These are phyloP conservation scores for Arrhopalites spinosus DNA, from an alignment of 2,888 invertebrate genomes.

Conservation along the genomic window DNA sequence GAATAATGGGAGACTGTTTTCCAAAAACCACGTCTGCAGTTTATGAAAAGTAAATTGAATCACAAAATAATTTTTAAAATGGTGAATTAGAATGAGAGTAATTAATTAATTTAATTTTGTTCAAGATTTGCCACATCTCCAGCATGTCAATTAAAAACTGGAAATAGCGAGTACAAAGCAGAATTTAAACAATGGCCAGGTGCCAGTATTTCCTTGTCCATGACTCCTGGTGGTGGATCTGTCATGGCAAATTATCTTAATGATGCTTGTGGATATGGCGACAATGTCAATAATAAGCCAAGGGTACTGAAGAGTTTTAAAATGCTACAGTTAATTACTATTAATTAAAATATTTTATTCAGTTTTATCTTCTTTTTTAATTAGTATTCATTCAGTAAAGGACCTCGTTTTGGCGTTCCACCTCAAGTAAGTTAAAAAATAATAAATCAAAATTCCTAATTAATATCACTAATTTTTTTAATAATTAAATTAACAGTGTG, in stretches of 20 bases:
- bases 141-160: slow-evolving; percentile 46
- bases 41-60: slow-evolving; percentile 23
- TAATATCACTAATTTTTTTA: too few relatives aligned
- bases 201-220: slow-evolving; percentile 31
- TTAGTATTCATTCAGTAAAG: slow-evolving; percentile 34
- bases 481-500: background rate
- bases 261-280: background rate
- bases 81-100: background rate
- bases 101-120: background rate
- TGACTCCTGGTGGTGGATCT: slow-evolving; percentile 28
- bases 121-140: slow-evolving; percentile 39
- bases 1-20: slow-evolving; percentile 52
- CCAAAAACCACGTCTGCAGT: slow-evolving; percentile 42
- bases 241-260: background rate
- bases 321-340: background rate
- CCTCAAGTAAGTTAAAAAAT: background rate
- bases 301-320: too few relatives aligned
- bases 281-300: background rate
- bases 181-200: slow-evolving; percentile 53
- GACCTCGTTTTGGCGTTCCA: slow-evolving; percentile 35
- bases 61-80: background rate
- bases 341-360: background rate
- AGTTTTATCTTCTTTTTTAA: background rate
- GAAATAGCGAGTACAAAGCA: slow-evolving; percentile 50
- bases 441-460: too few relatives aligned